A percentile compares a stretch with the other conserved stretches of the same genome.
These are phyloP conservation scores for Hofmannophila pseudospretella DNA, from an alignment of 2,888 invertebrate genomes.

Conservation along the genomic window DNA sequence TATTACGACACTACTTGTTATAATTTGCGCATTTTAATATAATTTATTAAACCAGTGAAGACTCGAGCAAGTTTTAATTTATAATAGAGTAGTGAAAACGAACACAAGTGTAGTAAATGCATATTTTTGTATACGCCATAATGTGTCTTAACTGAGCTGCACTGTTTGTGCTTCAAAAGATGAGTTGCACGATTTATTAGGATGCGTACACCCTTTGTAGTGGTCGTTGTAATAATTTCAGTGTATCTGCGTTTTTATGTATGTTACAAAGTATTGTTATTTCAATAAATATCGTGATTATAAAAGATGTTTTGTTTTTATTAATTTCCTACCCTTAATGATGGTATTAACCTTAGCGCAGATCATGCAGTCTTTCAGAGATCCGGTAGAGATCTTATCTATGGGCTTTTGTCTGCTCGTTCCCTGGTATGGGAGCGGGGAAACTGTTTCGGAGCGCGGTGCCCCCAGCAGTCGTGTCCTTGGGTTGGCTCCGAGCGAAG, in stretches of 20 bases:
- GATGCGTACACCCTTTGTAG: slow-evolving; percentile 36
- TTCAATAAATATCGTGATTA: slow-evolving; percentile 57
- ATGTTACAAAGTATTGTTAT: slow-evolving; percentile 70
- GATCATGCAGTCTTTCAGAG: too few relatives aligned
- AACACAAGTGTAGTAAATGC: background rate
- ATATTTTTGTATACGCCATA: slow-evolving; percentile 10
- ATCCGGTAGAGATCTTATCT: too few relatives aligned
- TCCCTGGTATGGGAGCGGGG: too few relatives aligned
- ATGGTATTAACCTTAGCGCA: too few relatives aligned
- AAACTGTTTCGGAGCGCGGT: too few relatives aligned
- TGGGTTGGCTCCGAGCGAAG: too few relatives aligned
- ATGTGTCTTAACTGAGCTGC: slow-evolving; percentile 10
- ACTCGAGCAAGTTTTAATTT: background rate
- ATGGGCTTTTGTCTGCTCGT: too few relatives aligned
- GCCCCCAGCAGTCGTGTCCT: too few relatives aligned
- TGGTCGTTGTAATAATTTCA: slow-evolving; percentile 29
- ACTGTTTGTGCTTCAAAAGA: background rate
- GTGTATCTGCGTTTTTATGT: slow-evolving; percentile 52
- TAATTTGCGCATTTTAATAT: slow-evolving; percentile 1
- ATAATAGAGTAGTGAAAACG: background rate
- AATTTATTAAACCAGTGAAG: background rate
- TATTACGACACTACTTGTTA: background rate
- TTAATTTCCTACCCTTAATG: too few relatives aligned
- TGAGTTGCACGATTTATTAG: slow-evolving; percentile 25
- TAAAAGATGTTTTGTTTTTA: slow-evolving; percentile 16